Conservation (phyloP, 2,113 vertebrate genomes). For the Todiramphus chloris region DNA sequence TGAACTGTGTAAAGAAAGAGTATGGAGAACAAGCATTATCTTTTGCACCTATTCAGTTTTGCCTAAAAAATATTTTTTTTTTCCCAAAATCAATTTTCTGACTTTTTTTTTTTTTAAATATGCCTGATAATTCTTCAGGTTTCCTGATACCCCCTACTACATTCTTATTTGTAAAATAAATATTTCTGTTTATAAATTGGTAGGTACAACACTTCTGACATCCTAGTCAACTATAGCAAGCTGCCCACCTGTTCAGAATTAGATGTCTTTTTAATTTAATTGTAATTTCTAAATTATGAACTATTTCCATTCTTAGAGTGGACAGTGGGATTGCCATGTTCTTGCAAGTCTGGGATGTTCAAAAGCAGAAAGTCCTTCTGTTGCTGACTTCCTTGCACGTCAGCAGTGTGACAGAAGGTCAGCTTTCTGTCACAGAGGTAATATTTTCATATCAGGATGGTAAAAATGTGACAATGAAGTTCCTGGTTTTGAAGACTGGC, state of each 20-base stretch:
- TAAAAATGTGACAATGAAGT: background rate
- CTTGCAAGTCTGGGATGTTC: background rate
- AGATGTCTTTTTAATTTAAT: background rate
- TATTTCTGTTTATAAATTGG: background rate
- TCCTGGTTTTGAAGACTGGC: background rate
- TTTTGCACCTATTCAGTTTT: slow-evolving; percentile 17
- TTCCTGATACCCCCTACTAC: background rate
- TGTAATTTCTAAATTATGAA: background rate
- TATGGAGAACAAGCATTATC: background rate
- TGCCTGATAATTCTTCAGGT: background rate
- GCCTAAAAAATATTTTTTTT: background rate
- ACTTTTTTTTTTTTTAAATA: background rate
- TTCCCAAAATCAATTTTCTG: background rate
- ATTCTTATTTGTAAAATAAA: background rate
- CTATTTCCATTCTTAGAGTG: background rate
- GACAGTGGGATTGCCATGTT: background rate
- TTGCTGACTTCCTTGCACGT: background rate
- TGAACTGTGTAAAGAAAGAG: background rate
- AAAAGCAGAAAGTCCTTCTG: background rate
- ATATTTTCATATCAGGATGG: background rate
- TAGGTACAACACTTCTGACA: background rate
- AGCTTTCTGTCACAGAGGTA: background rate
- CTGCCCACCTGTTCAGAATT: background rate
- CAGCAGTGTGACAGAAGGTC: background rate
- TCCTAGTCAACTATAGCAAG: background rate